phyloP scores from a whole-genome alignment of 1,140 invertebrate genomes.

The Monomorium pharaonis region DNA sequence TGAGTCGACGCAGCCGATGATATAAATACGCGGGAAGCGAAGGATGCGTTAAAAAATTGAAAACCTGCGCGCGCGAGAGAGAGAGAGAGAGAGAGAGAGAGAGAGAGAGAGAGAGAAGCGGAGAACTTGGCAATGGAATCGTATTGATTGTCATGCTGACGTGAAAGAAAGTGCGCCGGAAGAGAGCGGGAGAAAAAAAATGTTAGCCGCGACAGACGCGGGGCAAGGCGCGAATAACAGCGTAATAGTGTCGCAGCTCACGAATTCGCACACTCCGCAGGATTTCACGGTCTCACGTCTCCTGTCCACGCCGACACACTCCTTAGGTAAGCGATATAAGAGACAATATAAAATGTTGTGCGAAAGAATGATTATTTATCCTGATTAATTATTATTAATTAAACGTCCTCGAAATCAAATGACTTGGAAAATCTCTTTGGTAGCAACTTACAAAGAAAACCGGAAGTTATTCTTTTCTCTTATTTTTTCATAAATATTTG shows the following conservation, averaged over 20 bases:
- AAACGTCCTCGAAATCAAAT: neutral
- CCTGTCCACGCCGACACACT: slow-evolving; percentile 78
- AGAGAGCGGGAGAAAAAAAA: slow-evolving; percentile 61
- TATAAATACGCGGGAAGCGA: slow-evolving; percentile 6
- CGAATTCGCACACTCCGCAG: slow-evolving; percentile 80
- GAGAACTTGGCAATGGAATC: slow-evolving; percentile 13
- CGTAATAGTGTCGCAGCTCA: slow-evolving; percentile 75
- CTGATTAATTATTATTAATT: neutral
- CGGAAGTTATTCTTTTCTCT: neutral
- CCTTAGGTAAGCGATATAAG: slow-evolving; percentile 76
- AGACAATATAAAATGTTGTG: neutral
- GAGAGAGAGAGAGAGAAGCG: neutral
- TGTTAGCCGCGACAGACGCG: slow-evolving; percentile 74
- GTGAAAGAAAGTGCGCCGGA: slow-evolving; percentile 25
- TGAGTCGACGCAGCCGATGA: neutral
- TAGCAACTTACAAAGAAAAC: neutral
- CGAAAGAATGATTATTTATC: neutral
- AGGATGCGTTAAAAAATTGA: slow-evolving; percentile 43
- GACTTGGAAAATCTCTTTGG: neutral
- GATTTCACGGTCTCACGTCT: slow-evolving; percentile 84
- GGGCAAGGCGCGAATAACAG: slow-evolving; percentile 68
- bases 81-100: too few relatives aligned
- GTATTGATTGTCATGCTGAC: slow-evolving; percentile 40
- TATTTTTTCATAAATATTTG: neutral
- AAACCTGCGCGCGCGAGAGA: too few relatives aligned